A percentile compares a stretch with the other conserved stretches of the same genome.
Conservation (phyloP, 1,140 invertebrate species). For the Drosophila lacteicornis region DNA sequence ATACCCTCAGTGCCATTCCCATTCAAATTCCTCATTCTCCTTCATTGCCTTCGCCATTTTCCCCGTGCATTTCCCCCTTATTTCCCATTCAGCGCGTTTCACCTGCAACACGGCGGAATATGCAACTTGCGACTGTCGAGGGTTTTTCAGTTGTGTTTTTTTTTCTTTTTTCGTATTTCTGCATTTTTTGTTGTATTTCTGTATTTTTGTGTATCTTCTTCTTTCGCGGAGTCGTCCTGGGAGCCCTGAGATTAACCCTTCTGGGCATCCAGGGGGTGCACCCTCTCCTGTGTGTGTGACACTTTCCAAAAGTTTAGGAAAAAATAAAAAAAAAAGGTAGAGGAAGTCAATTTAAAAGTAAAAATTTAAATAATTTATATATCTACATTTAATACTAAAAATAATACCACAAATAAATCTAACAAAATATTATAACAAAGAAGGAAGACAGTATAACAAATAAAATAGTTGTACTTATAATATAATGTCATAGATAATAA, state of each 20-base stretch:
- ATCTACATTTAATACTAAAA: too few species aligned
- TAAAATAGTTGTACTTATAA: too few species aligned
- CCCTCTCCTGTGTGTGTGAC: background rate
- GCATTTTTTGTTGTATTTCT: slow-evolving; percentile 11
- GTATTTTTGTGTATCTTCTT: slow-evolving; percentile 38
- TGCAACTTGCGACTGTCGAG: slow-evolving; percentile 55
- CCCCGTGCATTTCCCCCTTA: background rate
- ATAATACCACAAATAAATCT: too few species aligned
- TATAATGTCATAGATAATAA: too few species aligned
- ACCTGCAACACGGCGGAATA: slow-evolving; percentile 63
- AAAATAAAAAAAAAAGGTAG: too few species aligned
- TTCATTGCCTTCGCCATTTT: slow-evolving; percentile 31
- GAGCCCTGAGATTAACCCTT: slow-evolving; percentile 26
- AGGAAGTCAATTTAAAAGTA: too few species aligned
- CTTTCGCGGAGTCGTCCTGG: slow-evolving; percentile 28
- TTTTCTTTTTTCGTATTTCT: slow-evolving; percentile 14
- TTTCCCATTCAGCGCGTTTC: slow-evolving; percentile 41
- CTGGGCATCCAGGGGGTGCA: background rate
- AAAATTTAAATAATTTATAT: too few species aligned
- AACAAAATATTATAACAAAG: too few species aligned
- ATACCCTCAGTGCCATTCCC: slow-evolving; percentile 20
- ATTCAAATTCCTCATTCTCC: slow-evolving; percentile 46
- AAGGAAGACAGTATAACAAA: too few species aligned
- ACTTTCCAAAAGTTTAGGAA: background rate
- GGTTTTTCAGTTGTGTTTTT: slow-evolving; percentile 37